Evolutionary conservation across 2,888 invertebrate species (phyloP).

Genomic region (Stictocephala bisonia): DNA sequence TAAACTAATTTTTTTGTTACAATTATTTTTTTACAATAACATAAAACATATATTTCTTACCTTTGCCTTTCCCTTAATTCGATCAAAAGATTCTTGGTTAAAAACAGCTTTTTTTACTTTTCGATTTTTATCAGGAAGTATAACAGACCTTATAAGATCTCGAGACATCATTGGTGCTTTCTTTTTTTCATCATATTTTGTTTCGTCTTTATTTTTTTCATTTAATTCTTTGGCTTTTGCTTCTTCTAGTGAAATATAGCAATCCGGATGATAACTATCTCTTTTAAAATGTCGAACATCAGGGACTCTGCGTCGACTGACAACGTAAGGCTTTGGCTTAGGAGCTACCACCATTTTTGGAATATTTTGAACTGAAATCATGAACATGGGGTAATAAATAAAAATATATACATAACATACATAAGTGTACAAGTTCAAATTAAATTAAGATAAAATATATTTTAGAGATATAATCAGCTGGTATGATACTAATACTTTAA

Average conservation of each 20-base stretch:
- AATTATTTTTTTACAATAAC: too few relatives aligned
- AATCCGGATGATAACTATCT: slow-evolving; percentile 42
- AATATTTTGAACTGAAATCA: too few relatives aligned
- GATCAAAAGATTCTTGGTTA: slow-evolving; percentile 68
- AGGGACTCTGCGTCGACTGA: slow-evolving; percentile 23
- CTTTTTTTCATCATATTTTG: neutral
- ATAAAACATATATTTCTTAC: too few relatives aligned
- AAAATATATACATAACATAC: too few relatives aligned
- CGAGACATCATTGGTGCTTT: slow-evolving; percentile 9
- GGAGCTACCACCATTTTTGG: slow-evolving; percentile 2
- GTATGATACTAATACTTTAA: too few relatives aligned
- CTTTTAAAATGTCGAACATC: slow-evolving; percentile 20
- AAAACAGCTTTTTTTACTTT: slow-evolving; percentile 42
- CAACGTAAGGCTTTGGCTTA: neutral
- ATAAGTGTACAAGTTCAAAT: too few relatives aligned
- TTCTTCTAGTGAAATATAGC: slow-evolving; percentile 26
- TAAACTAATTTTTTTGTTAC: too few relatives aligned
- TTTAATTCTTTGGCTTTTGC: neutral
- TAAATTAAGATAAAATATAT: too few relatives aligned
- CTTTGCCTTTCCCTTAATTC: slow-evolving; percentile 71
- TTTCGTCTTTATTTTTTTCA: neutral
- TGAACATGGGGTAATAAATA: too few relatives aligned
- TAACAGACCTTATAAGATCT: slow-evolving; percentile 31
- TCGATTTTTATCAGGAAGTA: slow-evolving; percentile 5
- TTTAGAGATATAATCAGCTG: too few relatives aligned